Evolutionary conservation across 2,888 invertebrate species (phyloP).

Genomic region (Pristionchus arcanus): DNA sequence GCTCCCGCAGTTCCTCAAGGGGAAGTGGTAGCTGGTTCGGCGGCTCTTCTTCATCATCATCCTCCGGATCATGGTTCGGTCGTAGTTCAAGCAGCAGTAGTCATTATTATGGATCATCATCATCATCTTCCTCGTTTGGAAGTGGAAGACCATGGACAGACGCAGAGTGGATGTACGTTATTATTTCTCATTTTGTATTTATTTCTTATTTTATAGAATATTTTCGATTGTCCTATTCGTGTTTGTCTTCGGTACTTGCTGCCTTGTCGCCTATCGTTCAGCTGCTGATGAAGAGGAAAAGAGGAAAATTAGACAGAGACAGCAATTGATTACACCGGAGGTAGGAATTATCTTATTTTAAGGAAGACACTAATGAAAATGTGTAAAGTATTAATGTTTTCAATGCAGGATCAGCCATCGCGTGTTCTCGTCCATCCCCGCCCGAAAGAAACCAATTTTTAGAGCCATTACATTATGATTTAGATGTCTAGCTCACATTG

Average conservation of each 20-base stretch:
- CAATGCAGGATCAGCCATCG: background rate
- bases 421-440: background rate
- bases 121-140: background rate
- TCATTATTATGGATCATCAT: background rate
- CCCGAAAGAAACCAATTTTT: background rate
- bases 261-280: background rate
- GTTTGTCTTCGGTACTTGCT: background rate
- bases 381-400: background rate
- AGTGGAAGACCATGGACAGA: background rate
- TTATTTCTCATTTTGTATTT: background rate
- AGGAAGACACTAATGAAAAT: too few relatives aligned
- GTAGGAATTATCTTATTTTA: background rate
- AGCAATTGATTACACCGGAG: background rate
- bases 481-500: too few relatives aligned
- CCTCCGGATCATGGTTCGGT: background rate
- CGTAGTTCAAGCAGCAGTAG: background rate
- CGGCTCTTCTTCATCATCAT: background rate
- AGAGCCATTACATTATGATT: background rate
- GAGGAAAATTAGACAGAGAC: background rate
- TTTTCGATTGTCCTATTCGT: background rate
- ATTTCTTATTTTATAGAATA: background rate
- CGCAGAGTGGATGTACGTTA: background rate
- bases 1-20: background rate
- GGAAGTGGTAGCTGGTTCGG: background rate
- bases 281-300: background rate